Evolutionary conservation across 2,797 vertebrate species (phyloP).

Genomic region (Xiphorhynchus erythropygius): DNA sequence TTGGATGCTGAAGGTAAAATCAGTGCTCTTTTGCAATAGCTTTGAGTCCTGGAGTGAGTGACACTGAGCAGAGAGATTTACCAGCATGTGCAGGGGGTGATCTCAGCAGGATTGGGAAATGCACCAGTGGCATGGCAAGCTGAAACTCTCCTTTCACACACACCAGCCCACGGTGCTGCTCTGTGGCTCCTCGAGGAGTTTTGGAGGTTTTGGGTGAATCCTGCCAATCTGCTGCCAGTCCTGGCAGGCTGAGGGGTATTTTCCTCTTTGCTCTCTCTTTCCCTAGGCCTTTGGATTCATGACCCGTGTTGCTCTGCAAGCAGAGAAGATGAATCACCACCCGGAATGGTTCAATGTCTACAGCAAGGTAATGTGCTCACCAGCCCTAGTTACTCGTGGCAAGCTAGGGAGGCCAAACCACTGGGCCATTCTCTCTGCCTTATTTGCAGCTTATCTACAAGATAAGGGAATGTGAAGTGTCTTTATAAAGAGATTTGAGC

Average conservation of each 20-base stretch:
- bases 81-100: background rate
- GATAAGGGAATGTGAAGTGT: background rate
- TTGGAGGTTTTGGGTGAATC: background rate
- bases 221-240: background rate
- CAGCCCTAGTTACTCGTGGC: background rate
- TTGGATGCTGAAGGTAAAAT: background rate
- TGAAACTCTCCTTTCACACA: background rate
- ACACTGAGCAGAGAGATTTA: background rate
- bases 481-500: background rate
- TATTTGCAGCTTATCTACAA: background rate
- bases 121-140: background rate
- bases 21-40: background rate
- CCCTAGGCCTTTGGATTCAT: conserved; percentile 94
- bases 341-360: conserved; percentile 98
- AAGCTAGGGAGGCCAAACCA: background rate
- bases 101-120: background rate
- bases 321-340: conserved; percentile 98
- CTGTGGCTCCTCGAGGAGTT: background rate
- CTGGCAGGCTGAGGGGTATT: background rate
- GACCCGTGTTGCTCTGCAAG: conserved; percentile 91
- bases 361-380: conserved; percentile 89
- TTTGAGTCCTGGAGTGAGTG: background rate
- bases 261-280: conserved; percentile 43
- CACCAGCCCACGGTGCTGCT: background rate
- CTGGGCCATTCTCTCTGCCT: background rate